Evolutionary conservation across 2,888 invertebrate species (phyloP), one percentile per base, ranked within the genome.

Genomic region (Melinaea menophilus): DNA sequence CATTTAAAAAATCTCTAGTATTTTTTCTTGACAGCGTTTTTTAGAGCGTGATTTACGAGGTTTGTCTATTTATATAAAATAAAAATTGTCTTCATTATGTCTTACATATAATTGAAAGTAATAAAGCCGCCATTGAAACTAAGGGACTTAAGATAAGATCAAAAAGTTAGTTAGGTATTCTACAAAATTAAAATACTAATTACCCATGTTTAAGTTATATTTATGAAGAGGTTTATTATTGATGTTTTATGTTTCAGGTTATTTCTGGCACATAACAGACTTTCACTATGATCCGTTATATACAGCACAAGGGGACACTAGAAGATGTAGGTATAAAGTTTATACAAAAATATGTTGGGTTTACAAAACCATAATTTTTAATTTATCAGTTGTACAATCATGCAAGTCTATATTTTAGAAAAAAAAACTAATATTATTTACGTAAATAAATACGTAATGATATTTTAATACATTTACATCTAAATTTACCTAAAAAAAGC

Each of bases 261-360:
- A 95, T 85, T 98, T 98, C 90, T 98, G 98, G 98, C 98, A 98
- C 88, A 96, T 98, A 79, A 97, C 97, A 71, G 98, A 98, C 86
- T 94, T 98, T 75, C 98, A 98, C 86, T 95, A 96, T 89, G 97
- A 98, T 82, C 94, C 95, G 5, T 94, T 95, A 75, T 97, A 96
- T 85, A 94, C 95, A 73, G 91, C 93, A 61, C 93, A 94, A 75
- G 95, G 95, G 64, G 95, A 95, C 82, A 92, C 94, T 73, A 92
- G 93, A 81, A 93, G 93, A 92, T 94, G 95, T 95, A 92, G 93
- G 94, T 93, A 88, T 74, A 85, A 79, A 64, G 59, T 57, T 59
- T 35, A 41, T 56, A 41, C 7, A 51, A 51, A 56, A 2, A 13
- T 45, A 41, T 45, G 13, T 22, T 56, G 22, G 4, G 45, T 45